Evolutionary conservation across 1,140 invertebrate genomes (phyloP).

Genomic region (Orussus abietinus): DNA sequence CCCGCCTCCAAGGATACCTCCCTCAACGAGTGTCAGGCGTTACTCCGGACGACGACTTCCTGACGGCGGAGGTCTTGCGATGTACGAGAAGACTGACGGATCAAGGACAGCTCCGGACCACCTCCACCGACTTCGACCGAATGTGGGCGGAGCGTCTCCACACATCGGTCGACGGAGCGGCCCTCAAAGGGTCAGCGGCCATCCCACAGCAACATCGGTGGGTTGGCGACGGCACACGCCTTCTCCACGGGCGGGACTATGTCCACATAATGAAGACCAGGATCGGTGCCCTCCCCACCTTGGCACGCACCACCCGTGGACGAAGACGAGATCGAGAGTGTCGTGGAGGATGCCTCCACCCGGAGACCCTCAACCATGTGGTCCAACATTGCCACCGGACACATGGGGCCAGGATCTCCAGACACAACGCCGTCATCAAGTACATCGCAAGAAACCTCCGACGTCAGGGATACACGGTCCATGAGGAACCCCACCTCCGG

Average conservation of each 20-base stretch:
- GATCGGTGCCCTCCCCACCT: constrained; percentile 22
- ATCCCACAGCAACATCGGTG: constrained; percentile 19
- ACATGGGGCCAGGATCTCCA: constrained; percentile 12
- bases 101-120: too few species aligned
- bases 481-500: background rate
- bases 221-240: constrained; percentile 13
- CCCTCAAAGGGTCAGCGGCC: constrained; percentile 1
- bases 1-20: too few species aligned
- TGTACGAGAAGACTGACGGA: too few species aligned
- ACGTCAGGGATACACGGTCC: background rate
- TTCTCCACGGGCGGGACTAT: constrained; percentile 21
- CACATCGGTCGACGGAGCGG: constrained; percentile 12
- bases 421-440: constrained; percentile 19
- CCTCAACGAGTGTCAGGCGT: too few species aligned
- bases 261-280: constrained; percentile 12
- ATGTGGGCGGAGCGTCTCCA: constrained; percentile 12
- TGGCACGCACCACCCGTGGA: constrained; percentile 15
- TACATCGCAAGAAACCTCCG: constrained; percentile 3
- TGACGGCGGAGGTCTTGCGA: too few species aligned
- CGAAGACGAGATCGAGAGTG: constrained; percentile 9
- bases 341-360: constrained; percentile 16
- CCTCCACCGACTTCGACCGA: too few species aligned
- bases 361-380: constrained; percentile 27
- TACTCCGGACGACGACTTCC: too few species aligned
- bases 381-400: constrained; percentile 23